phyloP scores from a whole-genome alignment of 2,888 invertebrate genomes.

The Drosophila vallismaia region DNA sequence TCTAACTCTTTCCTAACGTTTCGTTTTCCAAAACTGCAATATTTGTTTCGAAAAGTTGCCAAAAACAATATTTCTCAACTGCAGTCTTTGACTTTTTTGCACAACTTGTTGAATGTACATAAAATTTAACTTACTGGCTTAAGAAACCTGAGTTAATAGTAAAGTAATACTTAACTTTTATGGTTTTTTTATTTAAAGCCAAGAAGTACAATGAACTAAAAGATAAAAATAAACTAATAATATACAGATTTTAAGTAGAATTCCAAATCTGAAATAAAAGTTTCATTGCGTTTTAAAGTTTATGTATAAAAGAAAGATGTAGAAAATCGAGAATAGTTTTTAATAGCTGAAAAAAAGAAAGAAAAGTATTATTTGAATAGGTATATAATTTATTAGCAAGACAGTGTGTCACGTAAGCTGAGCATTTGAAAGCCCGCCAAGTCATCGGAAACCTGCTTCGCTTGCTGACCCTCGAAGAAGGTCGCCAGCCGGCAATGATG shows the following conservation, averaged over 20 bases:
- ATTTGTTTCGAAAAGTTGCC: background rate
- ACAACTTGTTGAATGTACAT: background rate
- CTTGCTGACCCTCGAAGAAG: constrained; percentile 67
- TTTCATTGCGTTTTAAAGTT: too few relatives aligned
- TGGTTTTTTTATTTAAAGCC: too few relatives aligned
- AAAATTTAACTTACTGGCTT: background rate
- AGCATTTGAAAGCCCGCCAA: constrained; percentile 47
- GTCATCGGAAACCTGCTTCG: constrained; percentile 54
- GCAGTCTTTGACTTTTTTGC: background rate
- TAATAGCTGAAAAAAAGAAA: background rate
- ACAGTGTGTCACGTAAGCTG: constrained; percentile 56
- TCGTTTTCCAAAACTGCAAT: background rate
- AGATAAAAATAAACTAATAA: too few relatives aligned
- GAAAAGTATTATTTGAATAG: constrained; percentile 16
- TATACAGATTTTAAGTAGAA: too few relatives aligned
- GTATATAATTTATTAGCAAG: constrained; percentile 39
- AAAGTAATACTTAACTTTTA: background rate
- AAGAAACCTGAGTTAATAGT: background rate
- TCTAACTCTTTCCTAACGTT: background rate
- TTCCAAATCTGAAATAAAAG: too few relatives aligned
- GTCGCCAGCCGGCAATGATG: constrained; percentile 49
- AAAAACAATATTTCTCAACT: background rate
- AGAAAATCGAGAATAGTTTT: too few relatives aligned
- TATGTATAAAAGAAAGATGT: too few relatives aligned
- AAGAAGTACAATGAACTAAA: too few relatives aligned